Base-by-base conservation (phyloP, 2,113 vertebrate genomes). In the Marmota flaviventris region DNA sequence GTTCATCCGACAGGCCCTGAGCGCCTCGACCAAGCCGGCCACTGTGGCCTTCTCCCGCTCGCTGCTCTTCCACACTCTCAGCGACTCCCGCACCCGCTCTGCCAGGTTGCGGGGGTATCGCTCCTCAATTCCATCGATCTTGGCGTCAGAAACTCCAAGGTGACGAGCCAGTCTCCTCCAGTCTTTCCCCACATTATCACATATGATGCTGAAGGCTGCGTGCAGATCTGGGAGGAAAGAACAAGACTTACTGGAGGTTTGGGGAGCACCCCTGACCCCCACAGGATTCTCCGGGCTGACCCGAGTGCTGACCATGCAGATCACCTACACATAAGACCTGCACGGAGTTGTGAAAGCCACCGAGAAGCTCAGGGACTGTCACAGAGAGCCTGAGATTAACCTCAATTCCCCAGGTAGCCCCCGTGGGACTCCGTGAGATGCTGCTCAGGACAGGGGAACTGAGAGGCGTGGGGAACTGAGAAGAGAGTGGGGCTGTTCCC, bases 141-240 rank as follows among this genome's bases (percentile, higher is more conserved):
- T 98, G 42, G 85, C 12, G 0, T 99, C 99, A 0, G 45, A n/a
- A 72, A 99, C 0, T 0, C 97, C 87, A 0, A 99, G 99, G 18
- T 97, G 98, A 14, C 99, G 98, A 8, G 99, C 97, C 45, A 99
- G 98, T 51, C 69, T 98, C 58, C 91, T 98, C 99, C 99, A 99
- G 0, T 97, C 91, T 82, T 0, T 99, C n/a, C 99, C 99, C 5
- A 99, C 65, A 0, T 98, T 75, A 0, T 98, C 97, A 6, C 95
- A 96, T 4, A 99, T 97, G 37, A 99, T 96, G 2, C 97, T 94
- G 22, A 97, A 92, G 1, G 99, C 99, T 1, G 14, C 81, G 0
- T 32, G 67, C 83, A 99, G 98, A 42, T n/a, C 99, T 99, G 95
- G 51, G 63, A 8, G 13, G 73, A 53, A 2, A 75, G 1, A 12